These are phyloP conservation scores for Eucera pruinosa DNA, from an alignment of 2,888 invertebrate genomes.

Conservation along the genomic window DNA sequence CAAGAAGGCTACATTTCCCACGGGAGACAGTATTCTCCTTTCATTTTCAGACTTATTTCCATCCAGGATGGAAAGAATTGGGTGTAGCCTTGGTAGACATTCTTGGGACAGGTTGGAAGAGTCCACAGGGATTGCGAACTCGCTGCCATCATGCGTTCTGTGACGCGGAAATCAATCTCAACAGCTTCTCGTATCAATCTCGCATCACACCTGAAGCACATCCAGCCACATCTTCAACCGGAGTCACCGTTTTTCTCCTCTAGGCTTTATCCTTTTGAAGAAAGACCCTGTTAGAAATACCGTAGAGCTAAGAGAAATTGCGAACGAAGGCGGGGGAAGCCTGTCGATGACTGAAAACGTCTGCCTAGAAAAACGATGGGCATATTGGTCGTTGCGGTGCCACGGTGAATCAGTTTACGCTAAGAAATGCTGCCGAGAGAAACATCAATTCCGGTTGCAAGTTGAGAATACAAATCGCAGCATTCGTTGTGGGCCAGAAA, in stretches of 20 bases:
- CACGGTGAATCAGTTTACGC: conserved; percentile 29
- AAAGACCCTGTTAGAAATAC: conserved; percentile 37
- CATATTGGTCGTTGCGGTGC: conserved; percentile 49
- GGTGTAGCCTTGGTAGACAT: conserved; percentile 39
- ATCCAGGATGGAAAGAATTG: conserved; percentile 54
- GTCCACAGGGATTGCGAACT: conserved; percentile 42
- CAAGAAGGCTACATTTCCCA: conserved; percentile 74
- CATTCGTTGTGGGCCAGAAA: too few species aligned
- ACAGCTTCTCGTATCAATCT: conserved; percentile 72
- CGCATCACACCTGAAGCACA: conserved; percentile 67
- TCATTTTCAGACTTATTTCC: conserved; percentile 70
- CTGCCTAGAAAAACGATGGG: conserved; percentile 46
- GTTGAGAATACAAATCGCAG: conserved; percentile 12
- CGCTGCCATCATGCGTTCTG: conserved; percentile 53
- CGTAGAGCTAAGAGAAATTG: conserved; percentile 21
- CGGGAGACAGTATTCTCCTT: conserved; percentile 62
- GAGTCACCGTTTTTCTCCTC: conserved; percentile 20
- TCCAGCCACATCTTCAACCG: conserved; percentile 44
- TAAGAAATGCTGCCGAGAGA: conserved; percentile 23
- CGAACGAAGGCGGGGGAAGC: conserved; percentile 7
- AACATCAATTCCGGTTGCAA: conserved; percentile 5
- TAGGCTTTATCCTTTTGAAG: conserved; percentile 40
- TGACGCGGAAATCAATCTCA: conserved; percentile 74
- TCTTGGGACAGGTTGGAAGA: conserved; percentile 37
- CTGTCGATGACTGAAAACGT: conserved; percentile 30